phyloP scores from a whole-genome alignment of 2,797 vertebrate species.

The Lepidocolaptes lacrymiger region DNA sequence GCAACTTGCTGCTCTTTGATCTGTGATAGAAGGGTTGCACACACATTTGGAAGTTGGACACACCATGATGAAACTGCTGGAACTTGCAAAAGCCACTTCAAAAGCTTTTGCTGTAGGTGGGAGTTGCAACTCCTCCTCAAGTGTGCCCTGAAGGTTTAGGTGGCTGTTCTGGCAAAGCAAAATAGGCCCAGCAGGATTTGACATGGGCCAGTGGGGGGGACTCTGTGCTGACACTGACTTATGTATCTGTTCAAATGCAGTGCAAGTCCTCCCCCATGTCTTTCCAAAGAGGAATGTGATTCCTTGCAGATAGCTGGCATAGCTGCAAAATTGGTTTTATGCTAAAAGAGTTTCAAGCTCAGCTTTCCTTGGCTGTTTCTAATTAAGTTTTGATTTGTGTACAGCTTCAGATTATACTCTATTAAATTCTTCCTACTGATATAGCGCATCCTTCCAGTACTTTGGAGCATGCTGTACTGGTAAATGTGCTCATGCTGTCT shows the following conservation, averaged over 20 bases:
- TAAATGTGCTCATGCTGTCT: not conserved
- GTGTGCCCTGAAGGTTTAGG: not conserved
- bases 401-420: not conserved
- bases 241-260: rapidly evolving
- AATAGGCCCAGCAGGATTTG: not conserved
- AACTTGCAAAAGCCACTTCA: not conserved
- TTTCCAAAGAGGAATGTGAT: not conserved
- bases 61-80: rapidly evolving
- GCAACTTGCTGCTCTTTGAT: not conserved
- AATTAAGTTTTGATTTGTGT: not conserved
- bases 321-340: not conserved
- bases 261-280: not conserved
- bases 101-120: rapidly evolving
- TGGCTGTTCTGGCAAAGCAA: not conserved
- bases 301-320: not conserved
- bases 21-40: not conserved
- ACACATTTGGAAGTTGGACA: rapidly evolving
- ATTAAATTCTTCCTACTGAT: not conserved
- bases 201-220: rapidly evolving
- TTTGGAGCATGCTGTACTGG: not conserved
- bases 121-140: not conserved
- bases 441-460: not conserved
- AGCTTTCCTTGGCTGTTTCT: not conserved
- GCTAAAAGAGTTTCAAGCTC: not conserved
- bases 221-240: not conserved